Percentiles rank a stretch among this genome's conserved stretches.
Evolutionary conservation across 2,797 vertebrate species (phyloP).

Genomic region (Hoplostethus atlanticus): DNA sequence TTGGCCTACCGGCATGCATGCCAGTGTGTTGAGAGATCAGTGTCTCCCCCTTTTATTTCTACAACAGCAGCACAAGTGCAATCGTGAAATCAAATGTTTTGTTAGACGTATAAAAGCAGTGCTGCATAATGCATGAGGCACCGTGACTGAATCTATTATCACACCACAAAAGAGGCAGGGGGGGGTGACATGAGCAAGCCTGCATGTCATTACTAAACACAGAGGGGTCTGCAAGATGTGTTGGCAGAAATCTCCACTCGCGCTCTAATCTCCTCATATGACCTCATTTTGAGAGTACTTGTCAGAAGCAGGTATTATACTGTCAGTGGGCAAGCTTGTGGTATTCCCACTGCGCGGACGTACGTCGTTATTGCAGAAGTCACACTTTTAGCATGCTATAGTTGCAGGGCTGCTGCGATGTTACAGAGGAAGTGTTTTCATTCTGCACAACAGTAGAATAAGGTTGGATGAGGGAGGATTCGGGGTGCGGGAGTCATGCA

Average conservation of each 20-base stretch:
- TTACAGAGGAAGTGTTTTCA: slow-evolving; percentile 8
- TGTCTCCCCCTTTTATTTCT: neutral
- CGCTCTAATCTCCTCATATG: slow-evolving; percentile 59
- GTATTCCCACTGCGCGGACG: slow-evolving; percentile 21
- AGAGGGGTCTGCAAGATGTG: slow-evolving; percentile 32
- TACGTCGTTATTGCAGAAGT: slow-evolving; percentile 21
- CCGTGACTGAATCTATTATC: slow-evolving; percentile 63
- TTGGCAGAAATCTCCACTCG: slow-evolving; percentile 44
- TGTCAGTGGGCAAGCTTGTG: slow-evolving; percentile 4
- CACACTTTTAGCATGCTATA: slow-evolving; percentile 17
- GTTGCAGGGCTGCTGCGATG: slow-evolving; percentile 39
- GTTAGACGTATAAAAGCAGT: slow-evolving; percentile 26
- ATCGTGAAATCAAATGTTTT: slow-evolving; percentile 52
- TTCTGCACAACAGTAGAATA: neutral
- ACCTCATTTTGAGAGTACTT: slow-evolving; percentile 58
- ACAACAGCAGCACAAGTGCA: slow-evolving; percentile 30
- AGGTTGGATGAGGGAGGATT: slow-evolving; percentile 15
- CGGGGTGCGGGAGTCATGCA: neutral
- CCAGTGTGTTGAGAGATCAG: slow-evolving; percentile 45
- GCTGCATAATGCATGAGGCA: slow-evolving; percentile 78
- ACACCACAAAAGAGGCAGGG: slow-evolving; percentile 57
- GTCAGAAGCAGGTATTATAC: slow-evolving; percentile 13
- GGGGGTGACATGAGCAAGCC: slow-evolving; percentile 64
- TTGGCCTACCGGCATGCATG: slow-evolving; percentile 56
- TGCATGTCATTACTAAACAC: slow-evolving; percentile 53